Base-by-base conservation (phyloP, 64 coral and sea anemone genomes). In the Porites lutea region DNA sequence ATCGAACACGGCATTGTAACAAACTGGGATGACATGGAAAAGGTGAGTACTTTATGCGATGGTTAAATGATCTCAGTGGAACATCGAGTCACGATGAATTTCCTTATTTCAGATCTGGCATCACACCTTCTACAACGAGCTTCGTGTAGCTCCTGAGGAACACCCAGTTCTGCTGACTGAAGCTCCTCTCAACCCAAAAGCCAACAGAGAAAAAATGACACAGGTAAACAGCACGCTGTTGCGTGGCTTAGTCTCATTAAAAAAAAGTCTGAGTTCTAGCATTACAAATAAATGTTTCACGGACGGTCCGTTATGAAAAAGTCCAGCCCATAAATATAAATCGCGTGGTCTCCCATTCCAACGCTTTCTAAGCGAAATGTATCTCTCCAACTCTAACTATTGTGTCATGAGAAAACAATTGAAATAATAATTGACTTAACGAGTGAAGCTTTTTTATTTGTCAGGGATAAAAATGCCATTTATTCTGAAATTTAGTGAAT, bases 1-100 rank as follows among this genome's bases (percentile, higher is more conserved):
- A 94, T 94, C 20, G 93, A 94, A 90, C 93, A 94, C 72, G 93
- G 93, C 59, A 94, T 94, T n/a, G 93, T 94, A n/a, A 94, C 93
- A 70, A 94, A 94, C 69, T 94, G 93, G 93, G 93, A 94, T 73
- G 93, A 94, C 79, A 94, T 94, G 93, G 93, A 94, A 54, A 94
- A 94, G 93, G 93, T 94, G 52, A 79, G 58, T 2, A 1, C 20
- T 8, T 63, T 4, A 11, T 65, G 44, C 4, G 15, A 14, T 6
- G 37, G 27, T 37, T 78, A 11, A 12, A 78, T 22, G 27, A 13
- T 13, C 3, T 1, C 2, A 51, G 54, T 21, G 2, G 0, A 18
- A 23, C 49, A 78, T 78, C 52, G 19, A 6, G 18, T 55, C 6
- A 78, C 52, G 7, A 58, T 8, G 6, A 74, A 22, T 81, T 71